Evolutionary conservation across 2,888 invertebrate genomes (phyloP).

Genomic region (Cantharis lateralis): DNA sequence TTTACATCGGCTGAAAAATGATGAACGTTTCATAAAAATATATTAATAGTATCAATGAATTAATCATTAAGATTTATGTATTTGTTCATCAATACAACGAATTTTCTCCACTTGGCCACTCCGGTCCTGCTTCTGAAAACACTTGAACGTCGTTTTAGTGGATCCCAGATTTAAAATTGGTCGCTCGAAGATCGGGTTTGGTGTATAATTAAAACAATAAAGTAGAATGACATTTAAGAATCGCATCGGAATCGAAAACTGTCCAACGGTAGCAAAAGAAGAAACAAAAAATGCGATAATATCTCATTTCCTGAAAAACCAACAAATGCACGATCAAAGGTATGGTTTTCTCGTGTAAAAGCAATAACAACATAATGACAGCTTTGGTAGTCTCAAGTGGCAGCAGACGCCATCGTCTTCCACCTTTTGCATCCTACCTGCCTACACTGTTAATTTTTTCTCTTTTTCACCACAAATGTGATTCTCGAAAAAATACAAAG

Average conservation of each 20-base stretch:
- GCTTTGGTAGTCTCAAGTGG: slow-evolving; percentile 47
- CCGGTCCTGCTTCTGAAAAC: neutral
- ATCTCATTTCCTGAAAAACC: slow-evolving; percentile 33
- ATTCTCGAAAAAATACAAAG: neutral
- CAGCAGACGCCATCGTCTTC: slow-evolving; percentile 43
- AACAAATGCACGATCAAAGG: slow-evolving; percentile 6
- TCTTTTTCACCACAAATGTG: neutral
- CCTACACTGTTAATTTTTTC: slow-evolving; percentile 26
- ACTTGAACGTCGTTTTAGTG: neutral
- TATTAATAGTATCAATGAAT: too few species aligned
- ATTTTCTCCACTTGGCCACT: neutral
- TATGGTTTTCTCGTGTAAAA: slow-evolving; percentile 39
- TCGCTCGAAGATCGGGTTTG: neutral
- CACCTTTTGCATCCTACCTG: slow-evolving; percentile 17
- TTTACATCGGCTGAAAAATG: too few species aligned
- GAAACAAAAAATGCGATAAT: slow-evolving; percentile 35
- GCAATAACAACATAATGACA: slow-evolving; percentile 49
- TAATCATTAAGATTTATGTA: too few species aligned
- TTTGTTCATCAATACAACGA: too few species aligned
- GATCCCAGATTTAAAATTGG: neutral
- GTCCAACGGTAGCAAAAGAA: slow-evolving; percentile 29
- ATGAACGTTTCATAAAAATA: too few species aligned
- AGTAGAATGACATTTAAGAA: neutral
- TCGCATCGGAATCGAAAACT: neutral
- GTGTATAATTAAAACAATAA: neutral